phyloP scores from a whole-genome alignment of 2,797 vertebrate genomes.

The Poecilia picta region DNA sequence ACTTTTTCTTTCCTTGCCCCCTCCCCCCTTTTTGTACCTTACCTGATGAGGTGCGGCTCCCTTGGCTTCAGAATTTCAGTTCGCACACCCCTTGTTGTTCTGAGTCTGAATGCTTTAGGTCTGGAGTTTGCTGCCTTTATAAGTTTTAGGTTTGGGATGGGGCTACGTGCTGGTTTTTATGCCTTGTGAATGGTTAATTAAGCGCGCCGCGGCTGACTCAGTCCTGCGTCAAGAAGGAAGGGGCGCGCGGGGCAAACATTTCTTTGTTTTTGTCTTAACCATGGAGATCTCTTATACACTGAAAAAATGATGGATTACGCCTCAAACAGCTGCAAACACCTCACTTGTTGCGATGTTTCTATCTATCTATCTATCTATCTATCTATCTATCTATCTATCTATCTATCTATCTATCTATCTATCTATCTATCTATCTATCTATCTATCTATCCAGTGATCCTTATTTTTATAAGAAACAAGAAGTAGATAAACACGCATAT shows the following conservation, averaged over 20 bases:
- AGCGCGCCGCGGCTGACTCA: conserved; percentile 57
- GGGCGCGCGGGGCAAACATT: conserved; percentile 4
- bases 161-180: conserved; percentile 34
- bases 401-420: neutral
- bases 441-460: neutral
- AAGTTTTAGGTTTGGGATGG: conserved; percentile 7
- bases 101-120: conserved; percentile 11
- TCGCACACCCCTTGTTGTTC: conserved; percentile 5
- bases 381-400: neutral
- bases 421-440: neutral
- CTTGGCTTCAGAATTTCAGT: conserved; percentile 16
- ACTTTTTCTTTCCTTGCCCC: neutral
- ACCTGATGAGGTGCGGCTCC: conserved; percentile 54
- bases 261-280: conserved; percentile 35
- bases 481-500: neutral
- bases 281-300: conserved; percentile 23
- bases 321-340: neutral
- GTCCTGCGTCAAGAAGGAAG: conserved; percentile 62
- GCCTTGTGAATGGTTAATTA: conserved; percentile 21
- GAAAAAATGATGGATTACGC: neutral
- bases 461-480: too few species aligned
- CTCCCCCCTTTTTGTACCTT: neutral
- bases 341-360: neutral
- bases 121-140: conserved; percentile 2
- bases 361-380: neutral